Evolutionary conservation across 2,113 vertebrate genomes (phyloP).

Genomic region (Tupaia tana): DNA sequence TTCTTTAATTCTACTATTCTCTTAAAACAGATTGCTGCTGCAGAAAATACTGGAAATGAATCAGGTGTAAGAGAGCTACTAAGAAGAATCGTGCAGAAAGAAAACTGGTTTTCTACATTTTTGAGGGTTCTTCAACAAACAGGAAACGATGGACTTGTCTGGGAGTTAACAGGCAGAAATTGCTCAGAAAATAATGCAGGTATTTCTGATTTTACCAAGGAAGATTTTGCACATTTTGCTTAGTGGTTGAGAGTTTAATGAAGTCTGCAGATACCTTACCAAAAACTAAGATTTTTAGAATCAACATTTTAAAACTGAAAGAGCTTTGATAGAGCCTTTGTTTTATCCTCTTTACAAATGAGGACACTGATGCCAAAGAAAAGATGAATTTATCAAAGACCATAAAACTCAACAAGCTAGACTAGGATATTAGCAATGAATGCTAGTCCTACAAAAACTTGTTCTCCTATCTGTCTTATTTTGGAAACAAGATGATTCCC

Average conservation of each 20-base stretch:
- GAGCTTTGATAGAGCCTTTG: background rate
- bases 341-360: background rate
- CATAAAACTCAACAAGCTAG: background rate
- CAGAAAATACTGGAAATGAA: conserved; percentile 75
- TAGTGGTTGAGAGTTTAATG: background rate
- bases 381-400: background rate
- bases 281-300: background rate
- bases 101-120: conserved; percentile 93
- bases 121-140: conserved; percentile 85
- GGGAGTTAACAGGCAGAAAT: conserved; percentile 84
- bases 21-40: conserved; percentile 87
- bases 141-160: conserved; percentile 81
- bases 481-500: background rate
- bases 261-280: background rate
- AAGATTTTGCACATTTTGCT: background rate
- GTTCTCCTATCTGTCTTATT: background rate
- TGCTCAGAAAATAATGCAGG: conserved; percentile 74
- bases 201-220: conserved; percentile 66
- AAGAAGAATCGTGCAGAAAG: conserved; percentile 89
- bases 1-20: conserved; percentile 49
- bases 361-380: background rate
- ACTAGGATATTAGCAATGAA: background rate
- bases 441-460: too few species aligned
- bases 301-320: background rate
- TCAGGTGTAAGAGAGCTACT: conserved; percentile 90